Conservation (phyloP, 2,797 vertebrate genomes). For the Diglossa cyanea region DNA sequence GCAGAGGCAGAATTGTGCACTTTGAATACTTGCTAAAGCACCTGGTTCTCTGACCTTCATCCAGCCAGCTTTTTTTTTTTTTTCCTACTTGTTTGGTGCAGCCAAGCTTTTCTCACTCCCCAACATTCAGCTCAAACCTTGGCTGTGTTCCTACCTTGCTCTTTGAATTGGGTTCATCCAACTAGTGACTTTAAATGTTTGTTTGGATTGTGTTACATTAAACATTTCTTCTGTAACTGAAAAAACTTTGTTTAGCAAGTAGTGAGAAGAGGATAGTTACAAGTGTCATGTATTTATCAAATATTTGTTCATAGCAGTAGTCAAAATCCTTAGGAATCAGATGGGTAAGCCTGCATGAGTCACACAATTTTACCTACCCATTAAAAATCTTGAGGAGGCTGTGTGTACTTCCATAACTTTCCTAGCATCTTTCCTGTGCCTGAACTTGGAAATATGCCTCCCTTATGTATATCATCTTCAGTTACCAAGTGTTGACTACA, state of each 20-base stretch:
- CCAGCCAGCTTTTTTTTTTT: background rate
- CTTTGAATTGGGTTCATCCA: fast-evolving
- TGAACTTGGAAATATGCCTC: background rate
- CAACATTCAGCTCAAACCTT: background rate
- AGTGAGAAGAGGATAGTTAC: background rate
- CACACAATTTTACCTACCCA: background rate
- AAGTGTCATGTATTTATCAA: background rate
- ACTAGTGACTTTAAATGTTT: background rate
- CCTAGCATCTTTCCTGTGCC: background rate
- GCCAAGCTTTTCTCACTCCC: background rate
- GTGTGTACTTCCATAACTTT: background rate
- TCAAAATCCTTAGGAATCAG: background rate
- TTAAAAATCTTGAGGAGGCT: background rate
- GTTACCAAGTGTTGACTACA: background rate
- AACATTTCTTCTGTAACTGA: background rate
- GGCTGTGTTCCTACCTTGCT: background rate
- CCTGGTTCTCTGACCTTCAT: background rate
- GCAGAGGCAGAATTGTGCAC: background rate
- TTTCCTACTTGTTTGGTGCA: background rate
- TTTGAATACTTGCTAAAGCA: background rate
- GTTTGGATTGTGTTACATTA: background rate
- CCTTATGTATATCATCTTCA: background rate
- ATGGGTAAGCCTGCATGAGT: background rate
- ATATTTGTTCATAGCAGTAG: background rate
- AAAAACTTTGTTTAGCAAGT: background rate